phyloP scores from a whole-genome alignment of 1,140 invertebrate species.

The Atta texana region DNA sequence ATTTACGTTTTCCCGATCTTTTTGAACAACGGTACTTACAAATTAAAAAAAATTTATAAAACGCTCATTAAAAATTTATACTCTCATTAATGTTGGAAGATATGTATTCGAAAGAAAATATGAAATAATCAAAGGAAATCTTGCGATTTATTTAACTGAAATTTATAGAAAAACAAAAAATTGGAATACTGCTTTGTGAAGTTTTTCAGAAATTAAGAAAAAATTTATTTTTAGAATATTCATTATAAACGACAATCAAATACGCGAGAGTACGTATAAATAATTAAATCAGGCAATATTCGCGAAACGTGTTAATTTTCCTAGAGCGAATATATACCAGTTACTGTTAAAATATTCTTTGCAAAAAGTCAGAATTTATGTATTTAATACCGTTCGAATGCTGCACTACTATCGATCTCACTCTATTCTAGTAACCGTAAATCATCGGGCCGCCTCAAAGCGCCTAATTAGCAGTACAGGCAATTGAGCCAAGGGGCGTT shows the following conservation, averaged over 20 bases:
- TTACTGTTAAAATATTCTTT: background rate
- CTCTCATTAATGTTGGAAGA: slow-evolving; percentile 7
- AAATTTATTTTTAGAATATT: background rate
- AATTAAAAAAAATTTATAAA: slow-evolving; percentile 23
- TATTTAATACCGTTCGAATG: slow-evolving; percentile 33
- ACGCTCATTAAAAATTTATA: background rate
- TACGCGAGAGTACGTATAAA: background rate
- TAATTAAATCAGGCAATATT: background rate
- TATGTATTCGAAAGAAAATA: slow-evolving; percentile 5
- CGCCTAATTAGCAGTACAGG: slow-evolving; percentile 51
- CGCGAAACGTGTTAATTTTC: background rate
- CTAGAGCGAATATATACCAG: background rate
- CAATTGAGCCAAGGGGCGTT: slow-evolving; percentile 51
- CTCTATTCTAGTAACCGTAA: slow-evolving; percentile 24
- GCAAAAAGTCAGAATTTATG: slow-evolving; percentile 34
- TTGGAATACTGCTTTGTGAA: background rate
- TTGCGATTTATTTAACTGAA: background rate
- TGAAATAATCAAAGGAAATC: background rate
- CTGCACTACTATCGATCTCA: slow-evolving; percentile 32
- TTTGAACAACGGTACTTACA: background rate
- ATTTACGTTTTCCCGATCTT: slow-evolving; percentile 7
- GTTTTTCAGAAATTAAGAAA: background rate
- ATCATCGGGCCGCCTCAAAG: slow-evolving; percentile 36
- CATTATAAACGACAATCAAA: background rate
- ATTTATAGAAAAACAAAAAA: slow-evolving; percentile 14